These are phyloP conservation scores for Dinomys branickii DNA, from an alignment of 2,113 vertebrate species.

Conservation along the genomic window DNA sequence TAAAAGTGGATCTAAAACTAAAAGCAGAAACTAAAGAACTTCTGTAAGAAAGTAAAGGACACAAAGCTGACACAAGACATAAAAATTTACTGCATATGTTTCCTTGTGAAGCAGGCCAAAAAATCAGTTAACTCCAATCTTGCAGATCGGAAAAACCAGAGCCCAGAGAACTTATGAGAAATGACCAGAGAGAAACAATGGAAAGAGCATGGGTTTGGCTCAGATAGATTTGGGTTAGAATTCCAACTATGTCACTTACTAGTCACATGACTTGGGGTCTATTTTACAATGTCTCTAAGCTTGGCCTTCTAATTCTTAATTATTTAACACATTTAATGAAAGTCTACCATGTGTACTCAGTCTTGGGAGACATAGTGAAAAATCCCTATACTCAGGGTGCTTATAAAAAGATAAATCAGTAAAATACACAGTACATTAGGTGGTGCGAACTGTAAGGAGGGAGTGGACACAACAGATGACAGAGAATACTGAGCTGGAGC, in stretches of 20 bases:
- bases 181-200: neutral
- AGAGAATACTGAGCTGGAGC: neutral
- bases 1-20: neutral
- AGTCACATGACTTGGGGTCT: neutral
- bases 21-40: constrained; percentile 6
- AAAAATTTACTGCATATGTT: neutral
- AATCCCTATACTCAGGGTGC: neutral
- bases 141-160: neutral
- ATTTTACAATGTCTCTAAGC: neutral
- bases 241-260: neutral
- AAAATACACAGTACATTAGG: neutral
- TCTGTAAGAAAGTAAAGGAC: neutral
- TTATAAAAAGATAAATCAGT: neutral
- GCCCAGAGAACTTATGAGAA: neutral
- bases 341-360: neutral
- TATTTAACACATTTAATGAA: constrained; percentile 10
- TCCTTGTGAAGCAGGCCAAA: constrained; percentile 40
- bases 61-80: neutral
- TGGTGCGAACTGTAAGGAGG: neutral
- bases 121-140: neutral
- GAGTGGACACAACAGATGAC: too few species aligned
- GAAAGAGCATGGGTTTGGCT: neutral
- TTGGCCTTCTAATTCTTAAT: neutral
- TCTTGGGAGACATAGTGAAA: constrained; percentile 17
- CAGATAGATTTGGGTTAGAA: neutral